Conservation (phyloP, 2,797 vertebrate species). For the Orientallactaga sibirica region DNA sequence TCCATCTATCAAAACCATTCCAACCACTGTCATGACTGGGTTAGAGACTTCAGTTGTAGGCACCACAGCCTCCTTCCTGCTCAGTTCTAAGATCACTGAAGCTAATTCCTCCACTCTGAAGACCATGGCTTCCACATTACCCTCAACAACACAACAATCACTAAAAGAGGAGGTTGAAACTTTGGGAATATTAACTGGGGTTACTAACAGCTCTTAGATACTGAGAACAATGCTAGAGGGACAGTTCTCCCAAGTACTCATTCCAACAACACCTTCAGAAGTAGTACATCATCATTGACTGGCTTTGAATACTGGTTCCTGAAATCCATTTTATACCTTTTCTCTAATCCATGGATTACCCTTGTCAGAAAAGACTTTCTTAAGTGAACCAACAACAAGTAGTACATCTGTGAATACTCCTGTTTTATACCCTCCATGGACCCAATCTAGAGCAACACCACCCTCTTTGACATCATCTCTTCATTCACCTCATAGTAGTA, state of each 20-base stretch:
- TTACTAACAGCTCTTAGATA: background rate
- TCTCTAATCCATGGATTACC: slow-evolving; percentile 33
- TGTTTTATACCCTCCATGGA: slow-evolving; percentile 19
- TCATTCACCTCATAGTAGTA: slow-evolving; percentile 50
- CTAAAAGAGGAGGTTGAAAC: slow-evolving; percentile 1
- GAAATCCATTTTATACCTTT: too few relatives aligned
- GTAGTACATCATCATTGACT: slow-evolving; percentile 29
- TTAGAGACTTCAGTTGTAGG: background rate
- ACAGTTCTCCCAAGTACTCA: slow-evolving; percentile 28
- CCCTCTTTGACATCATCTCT: slow-evolving; percentile 53
- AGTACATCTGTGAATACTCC: background rate
- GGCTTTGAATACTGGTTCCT: too few relatives aligned
- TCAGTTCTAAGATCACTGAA: slow-evolving; percentile 50
- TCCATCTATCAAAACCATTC: slow-evolving; percentile 46
- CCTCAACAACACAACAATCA: slow-evolving; percentile 33
- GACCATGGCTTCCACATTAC: slow-evolving; percentile 39
- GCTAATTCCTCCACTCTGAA: slow-evolving; percentile 43
- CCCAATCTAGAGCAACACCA: background rate
- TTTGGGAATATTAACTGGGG: slow-evolving; percentile 2
- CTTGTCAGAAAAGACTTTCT: slow-evolving; percentile 52
- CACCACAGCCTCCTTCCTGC: background rate
- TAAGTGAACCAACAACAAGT: slow-evolving; percentile 36
- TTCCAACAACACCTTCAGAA: slow-evolving; percentile 38
- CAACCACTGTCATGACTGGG: background rate
- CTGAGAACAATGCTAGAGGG: background rate